Conservation (phyloP, 2,113 vertebrate species). For the Notiomystis cincta region DNA sequence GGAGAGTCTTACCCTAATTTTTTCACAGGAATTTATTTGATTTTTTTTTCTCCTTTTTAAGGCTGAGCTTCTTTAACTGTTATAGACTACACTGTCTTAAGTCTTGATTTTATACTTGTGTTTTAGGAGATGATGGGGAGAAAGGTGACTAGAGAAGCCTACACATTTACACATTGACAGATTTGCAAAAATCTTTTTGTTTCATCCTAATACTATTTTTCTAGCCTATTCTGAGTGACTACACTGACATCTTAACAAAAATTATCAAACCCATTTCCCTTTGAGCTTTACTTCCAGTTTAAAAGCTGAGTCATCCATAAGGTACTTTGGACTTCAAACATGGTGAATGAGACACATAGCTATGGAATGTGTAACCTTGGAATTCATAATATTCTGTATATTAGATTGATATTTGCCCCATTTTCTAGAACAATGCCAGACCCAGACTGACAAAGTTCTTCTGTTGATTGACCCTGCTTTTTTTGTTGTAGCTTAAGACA, state of each 20-base stretch:
- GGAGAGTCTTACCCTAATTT: background rate
- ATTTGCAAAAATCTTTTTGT: background rate
- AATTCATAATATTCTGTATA: background rate
- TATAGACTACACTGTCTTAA: background rate
- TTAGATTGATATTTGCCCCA: background rate
- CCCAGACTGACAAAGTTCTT: background rate
- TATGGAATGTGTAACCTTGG: background rate
- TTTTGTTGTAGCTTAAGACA: background rate
- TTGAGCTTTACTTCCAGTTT: background rate
- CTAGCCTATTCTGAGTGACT: background rate
- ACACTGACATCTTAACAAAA: background rate
- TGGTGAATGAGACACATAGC: background rate
- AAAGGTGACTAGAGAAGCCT: background rate
- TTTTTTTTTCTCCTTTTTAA: background rate
- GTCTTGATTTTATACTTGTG: background rate
- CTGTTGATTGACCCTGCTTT: background rate
- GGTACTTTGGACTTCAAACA: background rate
- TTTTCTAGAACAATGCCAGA: background rate
- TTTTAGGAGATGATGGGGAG: rapidly evolving
- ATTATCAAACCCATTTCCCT: background rate
- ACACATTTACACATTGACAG: background rate
- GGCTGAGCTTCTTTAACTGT: background rate
- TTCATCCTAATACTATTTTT: background rate
- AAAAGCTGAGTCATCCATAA: background rate
- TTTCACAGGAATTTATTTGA: background rate